These are phyloP conservation scores for Coranthus polyacanthus DNA, from an alignment of 2,797 vertebrate genomes.

Conservation along the genomic window DNA sequence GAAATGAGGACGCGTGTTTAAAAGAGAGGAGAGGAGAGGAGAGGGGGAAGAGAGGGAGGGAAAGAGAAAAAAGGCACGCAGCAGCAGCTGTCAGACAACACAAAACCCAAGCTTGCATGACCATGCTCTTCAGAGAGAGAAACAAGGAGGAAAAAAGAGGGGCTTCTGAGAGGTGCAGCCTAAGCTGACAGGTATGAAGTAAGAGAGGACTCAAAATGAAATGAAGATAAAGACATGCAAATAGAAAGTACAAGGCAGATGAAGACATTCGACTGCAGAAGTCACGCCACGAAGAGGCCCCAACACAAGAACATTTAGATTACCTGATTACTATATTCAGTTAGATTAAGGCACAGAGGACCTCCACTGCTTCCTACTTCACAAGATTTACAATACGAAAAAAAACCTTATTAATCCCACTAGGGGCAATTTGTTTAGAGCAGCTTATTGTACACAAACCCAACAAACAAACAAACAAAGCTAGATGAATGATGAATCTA, in stretches of 20 bases:
- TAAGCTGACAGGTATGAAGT: constrained; percentile 51
- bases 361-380: background rate
- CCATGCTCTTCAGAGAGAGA: constrained; percentile 54
- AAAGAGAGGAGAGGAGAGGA: constrained; percentile 65
- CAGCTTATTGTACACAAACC: no score
- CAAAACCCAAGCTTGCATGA: constrained; percentile 76
- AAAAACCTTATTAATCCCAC: background rate
- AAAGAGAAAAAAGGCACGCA: constrained; percentile 59
- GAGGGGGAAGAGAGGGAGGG: constrained; percentile 40
- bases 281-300: constrained; percentile 16
- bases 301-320: constrained; percentile 8
- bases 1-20: constrained; percentile 89
- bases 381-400: background rate
- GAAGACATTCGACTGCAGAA: constrained; percentile 39
- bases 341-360: background rate
- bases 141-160: constrained; percentile 16
- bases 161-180: constrained; percentile 45
- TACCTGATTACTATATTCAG: constrained; percentile 1
- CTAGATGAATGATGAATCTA: no score
- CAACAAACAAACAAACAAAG: no score
- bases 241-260: constrained; percentile 43
- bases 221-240: constrained; percentile 52
- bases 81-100: constrained; percentile 81
- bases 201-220: constrained; percentile 30
- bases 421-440: no score